phyloP scores from a whole-genome alignment of 64 coral and sea anemone species.

The Porites australiensis region DNA sequence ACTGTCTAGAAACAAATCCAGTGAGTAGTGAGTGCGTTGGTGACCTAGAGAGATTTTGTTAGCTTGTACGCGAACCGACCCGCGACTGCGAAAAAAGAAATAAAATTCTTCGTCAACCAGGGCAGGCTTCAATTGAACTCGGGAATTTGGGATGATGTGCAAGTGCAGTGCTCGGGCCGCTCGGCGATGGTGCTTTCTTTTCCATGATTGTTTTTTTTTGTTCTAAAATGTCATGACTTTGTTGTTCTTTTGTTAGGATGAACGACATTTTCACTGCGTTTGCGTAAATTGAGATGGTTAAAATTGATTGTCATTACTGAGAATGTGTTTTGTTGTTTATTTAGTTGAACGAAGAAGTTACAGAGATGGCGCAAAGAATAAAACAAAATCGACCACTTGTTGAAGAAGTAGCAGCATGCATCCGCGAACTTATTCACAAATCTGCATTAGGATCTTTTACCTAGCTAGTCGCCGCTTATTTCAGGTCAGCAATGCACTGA shows the following conservation, averaged over 20 bases:
- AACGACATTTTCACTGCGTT: neutral
- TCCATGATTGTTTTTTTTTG: no score
- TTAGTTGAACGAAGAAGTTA: slow-evolving; percentile 37
- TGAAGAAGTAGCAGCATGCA: slow-evolving; percentile 42
- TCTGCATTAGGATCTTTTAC: neutral
- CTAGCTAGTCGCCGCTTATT: neutral
- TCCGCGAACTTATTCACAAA: slow-evolving; percentile 48
- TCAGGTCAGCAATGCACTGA: neutral
- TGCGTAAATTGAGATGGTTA: neutral
- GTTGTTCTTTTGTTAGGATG: neutral
- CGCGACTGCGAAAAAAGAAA: no score
- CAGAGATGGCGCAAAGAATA: slow-evolving; percentile 25
- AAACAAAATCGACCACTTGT: slow-evolving; percentile 33
- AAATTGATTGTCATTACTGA: neutral
- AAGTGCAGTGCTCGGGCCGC: no score
- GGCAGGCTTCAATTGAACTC: no score
- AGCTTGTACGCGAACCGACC: no score
- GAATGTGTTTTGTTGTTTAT: neutral
- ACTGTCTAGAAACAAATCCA: no score
- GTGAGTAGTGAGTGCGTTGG: no score
- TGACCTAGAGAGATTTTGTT: no score
- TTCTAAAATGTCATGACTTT: no score
- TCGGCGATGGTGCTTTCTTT: no score
- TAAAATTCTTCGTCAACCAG: no score
- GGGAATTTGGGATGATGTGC: no score